These are phyloP conservation scores for Gortyna flavago DNA, from an alignment of 2,888 invertebrate species.

Conservation along the genomic window DNA sequence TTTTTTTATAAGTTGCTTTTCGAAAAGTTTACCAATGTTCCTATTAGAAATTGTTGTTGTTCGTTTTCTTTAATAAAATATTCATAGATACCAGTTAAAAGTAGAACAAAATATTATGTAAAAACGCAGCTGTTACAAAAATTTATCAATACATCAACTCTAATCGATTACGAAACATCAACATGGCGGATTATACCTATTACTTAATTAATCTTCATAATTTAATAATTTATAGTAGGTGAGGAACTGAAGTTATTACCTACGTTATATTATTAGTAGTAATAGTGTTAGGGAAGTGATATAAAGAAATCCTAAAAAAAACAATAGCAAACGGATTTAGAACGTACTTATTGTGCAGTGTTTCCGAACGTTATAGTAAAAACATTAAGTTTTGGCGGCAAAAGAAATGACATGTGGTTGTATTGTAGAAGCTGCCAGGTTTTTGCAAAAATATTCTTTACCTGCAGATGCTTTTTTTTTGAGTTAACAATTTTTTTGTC, in stretches of 20 bases:
- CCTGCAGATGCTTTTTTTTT: not conserved
- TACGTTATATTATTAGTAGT: conserved; percentile 35
- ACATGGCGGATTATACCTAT: conserved; percentile 24
- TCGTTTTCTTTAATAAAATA: conserved; percentile 12
- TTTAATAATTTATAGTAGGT: conserved; percentile 31
- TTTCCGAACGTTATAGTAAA: conserved; percentile 45
- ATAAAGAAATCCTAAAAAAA: conserved; percentile 37
- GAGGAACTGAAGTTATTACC: conserved; percentile 47
- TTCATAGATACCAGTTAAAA: conserved; percentile 13
- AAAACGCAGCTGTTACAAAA: conserved; percentile 31
- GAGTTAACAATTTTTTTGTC: not conserved
- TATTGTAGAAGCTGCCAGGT: not conserved
- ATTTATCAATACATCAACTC: conserved; percentile 34
- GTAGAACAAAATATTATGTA: conserved; percentile 41
- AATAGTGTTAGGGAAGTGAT: conserved; percentile 50
- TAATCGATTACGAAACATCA: conserved; percentile 56
- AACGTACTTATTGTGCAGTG: conserved; percentile 28
- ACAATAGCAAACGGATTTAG: conserved; percentile 46
- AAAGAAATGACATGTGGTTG: conserved; percentile 15
- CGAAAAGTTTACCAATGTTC: not conserved
- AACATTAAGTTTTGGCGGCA: conserved; percentile 46
- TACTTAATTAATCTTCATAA: conserved; percentile 25
- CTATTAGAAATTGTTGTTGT: not conserved
- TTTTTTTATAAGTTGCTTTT: not conserved
- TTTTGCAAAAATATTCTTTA: conserved; percentile 8